Percentiles rank a stretch among this genome's conserved stretches.
phyloP scores from a whole-genome alignment of 2,888 invertebrate species.

The Acanthococcus lagerstroemiae region DNA sequence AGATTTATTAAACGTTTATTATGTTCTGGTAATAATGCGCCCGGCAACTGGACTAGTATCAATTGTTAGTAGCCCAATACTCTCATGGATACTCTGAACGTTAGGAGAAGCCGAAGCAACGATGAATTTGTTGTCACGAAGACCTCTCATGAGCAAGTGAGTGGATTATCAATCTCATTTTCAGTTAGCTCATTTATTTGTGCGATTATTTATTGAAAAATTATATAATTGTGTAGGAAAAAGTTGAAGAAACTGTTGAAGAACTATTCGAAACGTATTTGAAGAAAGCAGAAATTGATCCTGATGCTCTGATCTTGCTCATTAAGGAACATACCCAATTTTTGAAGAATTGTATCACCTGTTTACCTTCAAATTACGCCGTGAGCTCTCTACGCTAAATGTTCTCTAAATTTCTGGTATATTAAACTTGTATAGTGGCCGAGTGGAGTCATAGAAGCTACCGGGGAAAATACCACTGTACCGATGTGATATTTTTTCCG shows the following conservation, averaged over 20 bases:
- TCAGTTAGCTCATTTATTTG: neutral
- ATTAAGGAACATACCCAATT: conserved; percentile 40
- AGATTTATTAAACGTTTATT: too few relatives aligned
- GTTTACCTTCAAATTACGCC: neutral
- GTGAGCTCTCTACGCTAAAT: neutral
- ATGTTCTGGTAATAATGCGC: too few relatives aligned
- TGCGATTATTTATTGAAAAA: neutral
- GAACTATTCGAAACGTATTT: conserved; percentile 36
- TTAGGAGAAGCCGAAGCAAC: neutral
- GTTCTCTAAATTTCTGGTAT: too few relatives aligned
- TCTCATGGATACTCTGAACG: too few relatives aligned
- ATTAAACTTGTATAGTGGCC: too few relatives aligned
- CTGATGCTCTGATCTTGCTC: conserved; percentile 44
- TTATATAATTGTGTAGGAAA: neutral
- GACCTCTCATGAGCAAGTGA: neutral
- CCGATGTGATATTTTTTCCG: too few relatives aligned
- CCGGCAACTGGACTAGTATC: too few relatives aligned
- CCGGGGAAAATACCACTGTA: too few relatives aligned
- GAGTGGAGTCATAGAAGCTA: too few relatives aligned
- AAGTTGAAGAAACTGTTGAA: conserved; percentile 32
- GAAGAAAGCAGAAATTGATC: conserved; percentile 42
- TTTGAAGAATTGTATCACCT: conserved; percentile 2
- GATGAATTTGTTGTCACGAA: neutral
- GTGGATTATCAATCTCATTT: neutral
- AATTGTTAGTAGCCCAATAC: too few relatives aligned